A percentile compares a stretch with the other conserved stretches of the same genome.
Conservation (phyloP, 2,797 vertebrate species). For the Propithecus perrieri region DNA sequence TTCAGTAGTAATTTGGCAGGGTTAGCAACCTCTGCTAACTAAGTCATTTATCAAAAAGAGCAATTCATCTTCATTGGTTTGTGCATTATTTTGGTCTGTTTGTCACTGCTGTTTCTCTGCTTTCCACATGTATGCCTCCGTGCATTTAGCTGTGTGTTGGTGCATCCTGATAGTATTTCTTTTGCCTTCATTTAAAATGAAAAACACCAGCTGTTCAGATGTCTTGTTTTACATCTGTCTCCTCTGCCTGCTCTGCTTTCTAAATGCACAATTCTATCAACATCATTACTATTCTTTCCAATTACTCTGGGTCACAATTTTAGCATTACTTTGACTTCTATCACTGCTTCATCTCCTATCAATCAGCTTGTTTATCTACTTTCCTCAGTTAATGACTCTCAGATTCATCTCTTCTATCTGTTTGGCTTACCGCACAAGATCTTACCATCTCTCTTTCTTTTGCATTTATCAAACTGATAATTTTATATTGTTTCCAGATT, state of each 20-base stretch:
- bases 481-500: not conserved
- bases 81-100: not conserved
- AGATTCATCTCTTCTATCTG: not conserved
- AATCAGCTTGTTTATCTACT: not conserved
- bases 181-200: slow-evolving; percentile 38
- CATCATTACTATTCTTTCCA: not conserved
- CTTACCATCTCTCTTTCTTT: not conserved
- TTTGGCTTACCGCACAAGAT: not conserved
- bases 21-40: not conserved
- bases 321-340: not conserved
- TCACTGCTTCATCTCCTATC: not conserved
- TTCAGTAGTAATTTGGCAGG: not conserved
- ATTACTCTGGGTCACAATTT: not conserved
- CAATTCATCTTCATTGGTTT: not conserved
- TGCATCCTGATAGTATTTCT: not conserved
- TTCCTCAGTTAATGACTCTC: not conserved
- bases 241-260: not conserved
- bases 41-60: not conserved
- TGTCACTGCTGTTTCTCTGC: not conserved
- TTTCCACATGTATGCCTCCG: not conserved
- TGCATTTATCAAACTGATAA: not conserved
- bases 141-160: slow-evolving; percentile 8
- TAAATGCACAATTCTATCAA: not conserved
- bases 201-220: slow-evolving; percentile 56
- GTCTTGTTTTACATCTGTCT: slow-evolving; percentile 37